Conservation (phyloP, 2,113 vertebrate genomes). For the Dasyprocta punctata region DNA sequence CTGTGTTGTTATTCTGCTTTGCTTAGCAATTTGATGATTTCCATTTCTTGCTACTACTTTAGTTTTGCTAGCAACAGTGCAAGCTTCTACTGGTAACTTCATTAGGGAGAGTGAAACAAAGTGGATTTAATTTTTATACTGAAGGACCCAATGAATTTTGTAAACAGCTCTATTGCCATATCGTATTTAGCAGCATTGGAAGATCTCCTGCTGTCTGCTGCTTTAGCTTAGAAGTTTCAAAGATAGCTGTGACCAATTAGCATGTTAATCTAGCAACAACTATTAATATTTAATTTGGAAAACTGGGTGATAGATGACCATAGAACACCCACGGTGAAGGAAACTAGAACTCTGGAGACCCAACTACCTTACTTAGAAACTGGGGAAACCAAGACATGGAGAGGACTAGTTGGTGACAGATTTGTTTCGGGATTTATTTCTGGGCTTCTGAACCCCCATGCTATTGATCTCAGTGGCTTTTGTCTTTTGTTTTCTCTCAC, state of each 20-base stretch:
- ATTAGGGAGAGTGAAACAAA: background rate
- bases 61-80: background rate
- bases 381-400: background rate
- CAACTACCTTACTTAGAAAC: background rate
- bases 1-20: background rate
- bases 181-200: background rate
- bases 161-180: background rate
- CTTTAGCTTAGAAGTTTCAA: background rate
- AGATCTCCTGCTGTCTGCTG: background rate
- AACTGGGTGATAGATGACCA: background rate
- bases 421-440: background rate
- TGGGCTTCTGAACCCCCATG: background rate
- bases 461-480: background rate
- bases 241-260: background rate
- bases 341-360: background rate
- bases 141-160: background rate
- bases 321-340: background rate
- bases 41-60: background rate
- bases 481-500: background rate
- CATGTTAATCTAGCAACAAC: background rate
- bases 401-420: background rate
- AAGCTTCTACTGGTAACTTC: background rate
- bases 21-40: slow-evolving; percentile 9
- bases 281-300: background rate
- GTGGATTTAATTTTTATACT: background rate